Conservation (phyloP, 2,888 invertebrate species). For the Oligia strigilis region DNA sequence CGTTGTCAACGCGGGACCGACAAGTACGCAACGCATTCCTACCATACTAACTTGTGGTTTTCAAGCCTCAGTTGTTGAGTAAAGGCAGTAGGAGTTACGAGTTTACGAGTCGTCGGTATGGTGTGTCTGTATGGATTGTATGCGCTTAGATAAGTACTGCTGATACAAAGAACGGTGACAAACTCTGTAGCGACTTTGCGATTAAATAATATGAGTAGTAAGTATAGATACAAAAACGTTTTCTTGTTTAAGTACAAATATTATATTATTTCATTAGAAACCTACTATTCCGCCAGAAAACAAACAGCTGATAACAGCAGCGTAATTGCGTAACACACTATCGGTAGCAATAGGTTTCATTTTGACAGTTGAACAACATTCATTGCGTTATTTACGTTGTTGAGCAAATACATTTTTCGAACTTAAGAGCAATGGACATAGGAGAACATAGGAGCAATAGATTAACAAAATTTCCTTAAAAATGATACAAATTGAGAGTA, state of each 20-base stretch:
- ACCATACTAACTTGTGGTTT: background rate
- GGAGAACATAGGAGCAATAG: too few relatives aligned
- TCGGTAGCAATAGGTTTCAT: too few relatives aligned
- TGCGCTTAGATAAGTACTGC: background rate
- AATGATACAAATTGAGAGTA: too few relatives aligned
- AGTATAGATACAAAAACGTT: background rate
- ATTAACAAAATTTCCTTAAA: too few relatives aligned
- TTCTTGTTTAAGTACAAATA: background rate
- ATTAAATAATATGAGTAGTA: background rate
- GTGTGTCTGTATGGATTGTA: too few relatives aligned
- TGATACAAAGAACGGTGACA: background rate
- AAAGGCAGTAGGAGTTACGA: background rate
- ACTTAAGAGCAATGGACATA: too few relatives aligned
- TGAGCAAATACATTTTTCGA: too few relatives aligned
- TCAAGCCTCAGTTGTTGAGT: background rate
- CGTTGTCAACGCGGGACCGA: background rate
- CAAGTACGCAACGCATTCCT: background rate
- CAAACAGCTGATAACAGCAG: background rate
- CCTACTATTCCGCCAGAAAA: background rate
- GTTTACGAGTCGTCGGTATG: background rate
- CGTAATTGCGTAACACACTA: too few relatives aligned
- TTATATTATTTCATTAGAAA: background rate
- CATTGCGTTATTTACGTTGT: too few relatives aligned
- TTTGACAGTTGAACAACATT: too few relatives aligned
- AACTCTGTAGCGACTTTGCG: background rate